Evolutionary conservation across 2,797 vertebrate genomes (phyloP).

Genomic region (Melopsittacus undulatus): DNA sequence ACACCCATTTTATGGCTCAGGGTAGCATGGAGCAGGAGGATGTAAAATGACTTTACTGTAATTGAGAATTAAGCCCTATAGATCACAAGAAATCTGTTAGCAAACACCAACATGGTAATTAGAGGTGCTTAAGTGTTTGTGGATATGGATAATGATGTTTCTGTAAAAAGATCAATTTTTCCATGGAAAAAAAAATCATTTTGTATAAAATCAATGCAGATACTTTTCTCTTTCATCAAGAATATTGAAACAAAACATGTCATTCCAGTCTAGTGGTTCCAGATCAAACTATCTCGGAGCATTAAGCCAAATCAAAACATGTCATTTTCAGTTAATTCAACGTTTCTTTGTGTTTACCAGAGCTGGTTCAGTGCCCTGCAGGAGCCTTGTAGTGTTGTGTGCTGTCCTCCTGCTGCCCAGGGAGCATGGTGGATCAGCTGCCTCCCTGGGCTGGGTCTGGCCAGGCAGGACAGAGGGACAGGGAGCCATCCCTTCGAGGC

Average conservation of each 20-base stretch:
- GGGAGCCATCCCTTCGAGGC: fast-evolving
- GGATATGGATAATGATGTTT: neutral
- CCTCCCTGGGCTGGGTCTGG: neutral
- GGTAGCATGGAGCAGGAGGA: neutral
- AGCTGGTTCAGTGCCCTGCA: neutral
- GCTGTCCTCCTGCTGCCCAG: neutral
- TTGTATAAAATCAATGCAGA: neutral
- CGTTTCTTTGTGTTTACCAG: neutral
- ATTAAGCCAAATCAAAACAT: slow-evolving; percentile 20
- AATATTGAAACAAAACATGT: neutral
- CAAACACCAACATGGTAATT: neutral
- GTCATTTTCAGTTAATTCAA: neutral
- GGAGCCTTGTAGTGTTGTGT: neutral
- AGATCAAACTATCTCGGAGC: neutral
- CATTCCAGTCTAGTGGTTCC: neutral
- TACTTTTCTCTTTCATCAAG: neutral
- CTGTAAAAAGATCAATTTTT: neutral
- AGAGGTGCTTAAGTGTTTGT: slow-evolving; percentile 17
- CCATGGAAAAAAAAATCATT: neutral
- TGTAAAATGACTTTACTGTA: neutral
- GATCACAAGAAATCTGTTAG: neutral
- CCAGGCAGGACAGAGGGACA: neutral
- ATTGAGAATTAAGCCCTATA: neutral
- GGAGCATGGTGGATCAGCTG: neutral
- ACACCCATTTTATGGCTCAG: neutral